Conservation (phyloP, 2,888 invertebrate genomes). For the Glomeris marginata region DNA sequence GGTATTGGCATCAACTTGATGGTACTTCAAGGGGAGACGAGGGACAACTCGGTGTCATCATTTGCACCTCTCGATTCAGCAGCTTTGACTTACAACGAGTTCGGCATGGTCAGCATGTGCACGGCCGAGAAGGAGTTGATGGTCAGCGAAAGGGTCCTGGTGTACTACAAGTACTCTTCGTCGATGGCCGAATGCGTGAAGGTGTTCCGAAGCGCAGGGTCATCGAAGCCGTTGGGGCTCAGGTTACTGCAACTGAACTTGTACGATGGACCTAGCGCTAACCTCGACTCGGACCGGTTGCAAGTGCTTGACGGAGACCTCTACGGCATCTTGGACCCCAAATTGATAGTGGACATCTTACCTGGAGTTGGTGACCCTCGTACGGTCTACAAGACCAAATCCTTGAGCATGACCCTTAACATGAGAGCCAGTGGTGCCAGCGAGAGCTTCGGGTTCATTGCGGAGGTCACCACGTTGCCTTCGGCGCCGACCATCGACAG, state of each 20-base stretch:
- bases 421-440: constrained; percentile 74
- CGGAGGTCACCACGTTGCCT: constrained; percentile 88
- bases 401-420: constrained; percentile 13
- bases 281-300: constrained; percentile 68
- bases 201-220: constrained; percentile 12
- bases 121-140: constrained; percentile 82
- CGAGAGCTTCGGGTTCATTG: constrained; percentile 87
- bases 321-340: constrained; percentile 63
- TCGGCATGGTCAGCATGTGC: constrained; percentile 91
- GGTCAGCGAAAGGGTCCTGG: constrained; percentile 72
- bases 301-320: constrained; percentile 84
- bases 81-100: constrained; percentile 68
- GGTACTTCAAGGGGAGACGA: constrained; percentile 81
- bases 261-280: constrained; percentile 69
- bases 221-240: constrained; percentile 22
- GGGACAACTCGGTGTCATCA: constrained; percentile 72
- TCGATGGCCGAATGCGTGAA: constrained; percentile 94
- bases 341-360: constrained; percentile 53
- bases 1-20: constrained; percentile 83
- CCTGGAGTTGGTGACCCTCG: constrained; percentile 49
- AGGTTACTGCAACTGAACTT: constrained; percentile 76
- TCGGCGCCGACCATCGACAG: constrained; percentile 45
- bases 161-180: constrained; percentile 96
- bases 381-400: constrained; percentile 17
- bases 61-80: constrained; percentile 69